These are phyloP conservation scores for Chloroclystis v-ata DNA, from an alignment of 2,888 invertebrate genomes.

Conservation along the genomic window DNA sequence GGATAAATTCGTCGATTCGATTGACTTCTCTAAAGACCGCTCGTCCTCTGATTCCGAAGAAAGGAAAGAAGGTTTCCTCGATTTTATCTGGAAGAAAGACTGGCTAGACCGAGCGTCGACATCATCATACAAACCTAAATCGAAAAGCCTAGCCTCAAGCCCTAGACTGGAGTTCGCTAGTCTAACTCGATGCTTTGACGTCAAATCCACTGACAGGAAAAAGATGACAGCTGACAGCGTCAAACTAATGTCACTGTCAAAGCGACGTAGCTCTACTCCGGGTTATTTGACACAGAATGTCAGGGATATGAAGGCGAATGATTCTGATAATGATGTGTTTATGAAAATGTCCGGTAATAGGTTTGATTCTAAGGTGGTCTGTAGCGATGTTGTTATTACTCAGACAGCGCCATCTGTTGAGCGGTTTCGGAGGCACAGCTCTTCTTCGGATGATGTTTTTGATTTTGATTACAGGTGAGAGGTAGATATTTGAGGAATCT, in stretches of 20 bases:
- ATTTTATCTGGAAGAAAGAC: constrained; percentile 47
- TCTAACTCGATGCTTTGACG: constrained; percentile 50
- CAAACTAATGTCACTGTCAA: constrained; percentile 48
- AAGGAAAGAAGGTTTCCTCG: constrained; percentile 41
- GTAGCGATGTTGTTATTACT: constrained; percentile 57
- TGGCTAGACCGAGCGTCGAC: constrained; percentile 25
- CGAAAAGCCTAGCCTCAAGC: constrained; percentile 53
- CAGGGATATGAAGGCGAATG: constrained; percentile 46
- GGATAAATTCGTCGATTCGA: constrained; percentile 54
- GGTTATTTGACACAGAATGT: constrained; percentile 42
- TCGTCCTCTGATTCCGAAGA: constrained; percentile 44
- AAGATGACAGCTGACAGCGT: constrained; percentile 33
- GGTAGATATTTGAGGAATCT: too few relatives aligned
- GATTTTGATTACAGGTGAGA: constrained; percentile 27
- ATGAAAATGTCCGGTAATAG: constrained; percentile 26
- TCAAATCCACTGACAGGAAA: constrained; percentile 42
- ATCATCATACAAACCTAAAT: constrained; percentile 34
- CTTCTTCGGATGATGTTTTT: constrained; percentile 48
- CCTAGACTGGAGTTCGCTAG: constrained; percentile 44
- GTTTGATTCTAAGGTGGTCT: constrained; percentile 44
- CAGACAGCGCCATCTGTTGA: constrained; percentile 69
- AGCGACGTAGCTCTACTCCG: constrained; percentile 60
- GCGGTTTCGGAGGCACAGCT: constrained; percentile 47
- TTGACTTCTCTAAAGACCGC: constrained; percentile 43
- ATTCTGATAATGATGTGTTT: constrained; percentile 57